A percentile compares a stretch with the other conserved stretches of the same genome.
phyloP scores from a whole-genome alignment of 2,113 vertebrate genomes.

The Elaphurus davidianus region DNA sequence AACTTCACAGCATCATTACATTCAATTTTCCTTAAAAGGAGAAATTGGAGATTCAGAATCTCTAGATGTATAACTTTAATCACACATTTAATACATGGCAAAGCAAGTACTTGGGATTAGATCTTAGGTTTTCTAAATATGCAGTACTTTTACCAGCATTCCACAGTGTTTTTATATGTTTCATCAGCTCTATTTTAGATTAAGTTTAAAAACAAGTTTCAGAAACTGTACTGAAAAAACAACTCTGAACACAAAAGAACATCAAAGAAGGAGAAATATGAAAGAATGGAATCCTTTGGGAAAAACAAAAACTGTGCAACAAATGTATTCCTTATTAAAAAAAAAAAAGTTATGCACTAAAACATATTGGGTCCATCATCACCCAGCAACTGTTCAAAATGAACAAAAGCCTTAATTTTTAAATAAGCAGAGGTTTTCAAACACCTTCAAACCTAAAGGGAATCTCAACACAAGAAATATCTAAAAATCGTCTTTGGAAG shows the following conservation, averaged over 20 bases:
- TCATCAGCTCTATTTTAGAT: constrained; percentile 11
- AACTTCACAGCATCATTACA: background rate
- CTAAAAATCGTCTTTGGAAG: background rate
- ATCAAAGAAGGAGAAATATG: background rate
- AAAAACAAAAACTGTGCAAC: background rate
- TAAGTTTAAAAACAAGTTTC: constrained; percentile 5
- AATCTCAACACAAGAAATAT: background rate
- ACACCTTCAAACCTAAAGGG: background rate
- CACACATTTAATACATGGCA: background rate
- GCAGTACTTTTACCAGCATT: background rate
- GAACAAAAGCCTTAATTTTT: background rate
- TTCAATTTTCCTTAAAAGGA: background rate
- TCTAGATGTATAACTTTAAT: background rate
- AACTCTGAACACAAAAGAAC: constrained; percentile 9
- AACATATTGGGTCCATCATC: background rate
- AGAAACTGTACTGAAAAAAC: background rate
- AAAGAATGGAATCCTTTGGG: background rate
- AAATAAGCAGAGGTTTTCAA: background rate
- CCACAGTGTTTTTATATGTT: background rate
- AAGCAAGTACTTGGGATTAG: background rate
- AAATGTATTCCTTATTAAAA: background rate
- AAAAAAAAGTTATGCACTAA: background rate
- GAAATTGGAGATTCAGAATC: background rate
- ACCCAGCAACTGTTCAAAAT: background rate
- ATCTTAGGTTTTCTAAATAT: background rate